Conservation (phyloP, 2,113 vertebrate genomes). For the Leuciscus idus region DNA sequence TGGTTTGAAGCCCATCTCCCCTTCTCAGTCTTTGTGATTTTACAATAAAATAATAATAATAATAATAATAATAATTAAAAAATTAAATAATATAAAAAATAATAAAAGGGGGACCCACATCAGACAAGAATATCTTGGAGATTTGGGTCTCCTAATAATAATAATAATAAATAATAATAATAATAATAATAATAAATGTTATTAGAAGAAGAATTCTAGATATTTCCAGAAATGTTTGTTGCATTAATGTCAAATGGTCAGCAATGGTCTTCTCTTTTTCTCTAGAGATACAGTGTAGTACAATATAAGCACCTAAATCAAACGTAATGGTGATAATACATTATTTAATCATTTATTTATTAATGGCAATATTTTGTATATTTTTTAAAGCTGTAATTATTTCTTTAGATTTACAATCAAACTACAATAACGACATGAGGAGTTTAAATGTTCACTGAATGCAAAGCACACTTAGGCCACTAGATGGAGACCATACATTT, state of each 20-base stretch:
- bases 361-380: background rate
- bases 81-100: background rate
- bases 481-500: slow-evolving; percentile 1
- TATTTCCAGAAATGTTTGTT: no score
- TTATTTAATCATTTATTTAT: background rate
- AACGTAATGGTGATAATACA: background rate
- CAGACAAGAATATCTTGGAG: no score
- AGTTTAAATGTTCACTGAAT: background rate
- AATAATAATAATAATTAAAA: no score
- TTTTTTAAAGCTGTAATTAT: background rate
- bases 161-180: background rate
- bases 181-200: background rate
- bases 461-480: slow-evolving; percentile 23
- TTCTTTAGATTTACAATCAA: background rate
- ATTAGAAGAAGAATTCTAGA: no score
- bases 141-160: no score
- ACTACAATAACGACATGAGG: background rate
- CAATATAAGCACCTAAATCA: background rate
- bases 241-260: no score
- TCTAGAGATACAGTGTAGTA: background rate
- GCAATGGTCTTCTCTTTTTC: background rate
- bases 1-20: background rate
- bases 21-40: background rate
- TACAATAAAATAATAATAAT: background rate
- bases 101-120: background rate